These are phyloP conservation scores for Grammomys dolichurus DNA, from an alignment of 2,113 vertebrate genomes.

Conservation along the genomic window DNA sequence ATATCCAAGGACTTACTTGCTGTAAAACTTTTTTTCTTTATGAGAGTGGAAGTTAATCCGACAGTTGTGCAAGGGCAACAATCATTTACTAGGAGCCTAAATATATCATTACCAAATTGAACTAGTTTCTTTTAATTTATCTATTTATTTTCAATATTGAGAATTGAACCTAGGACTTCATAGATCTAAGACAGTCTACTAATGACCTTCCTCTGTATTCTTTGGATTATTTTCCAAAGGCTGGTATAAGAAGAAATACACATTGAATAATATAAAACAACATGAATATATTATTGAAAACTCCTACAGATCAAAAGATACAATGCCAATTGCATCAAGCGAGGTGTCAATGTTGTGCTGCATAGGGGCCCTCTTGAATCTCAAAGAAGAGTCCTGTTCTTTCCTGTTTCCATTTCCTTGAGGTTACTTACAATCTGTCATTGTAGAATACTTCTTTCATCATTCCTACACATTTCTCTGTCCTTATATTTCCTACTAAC, in stretches of 20 bases:
- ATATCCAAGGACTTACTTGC: background rate
- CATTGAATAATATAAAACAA: background rate
- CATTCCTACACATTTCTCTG: background rate
- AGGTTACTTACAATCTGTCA: background rate
- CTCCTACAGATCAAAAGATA: background rate
- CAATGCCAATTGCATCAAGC: background rate
- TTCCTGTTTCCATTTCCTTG: background rate
- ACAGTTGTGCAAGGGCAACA: background rate
- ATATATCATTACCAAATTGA: background rate
- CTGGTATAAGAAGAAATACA: background rate
- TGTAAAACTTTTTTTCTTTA: fast-evolving
- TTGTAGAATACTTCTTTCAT: background rate
- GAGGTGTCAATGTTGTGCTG: fast-evolving
- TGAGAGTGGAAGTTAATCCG: background rate
- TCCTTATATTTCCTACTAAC: background rate
- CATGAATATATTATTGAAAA: background rate
- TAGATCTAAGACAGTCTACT: background rate
- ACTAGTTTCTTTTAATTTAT: background rate
- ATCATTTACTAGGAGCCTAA: background rate
- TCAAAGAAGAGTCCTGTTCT: fast-evolving
- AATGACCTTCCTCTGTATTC: background rate
- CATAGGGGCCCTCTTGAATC: background rate
- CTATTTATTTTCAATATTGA: background rate
- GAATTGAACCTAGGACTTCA: background rate
- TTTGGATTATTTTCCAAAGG: background rate